Conservation (phyloP, 1,140 invertebrate genomes). For the Drosophila pseudoobscura region DNA sequence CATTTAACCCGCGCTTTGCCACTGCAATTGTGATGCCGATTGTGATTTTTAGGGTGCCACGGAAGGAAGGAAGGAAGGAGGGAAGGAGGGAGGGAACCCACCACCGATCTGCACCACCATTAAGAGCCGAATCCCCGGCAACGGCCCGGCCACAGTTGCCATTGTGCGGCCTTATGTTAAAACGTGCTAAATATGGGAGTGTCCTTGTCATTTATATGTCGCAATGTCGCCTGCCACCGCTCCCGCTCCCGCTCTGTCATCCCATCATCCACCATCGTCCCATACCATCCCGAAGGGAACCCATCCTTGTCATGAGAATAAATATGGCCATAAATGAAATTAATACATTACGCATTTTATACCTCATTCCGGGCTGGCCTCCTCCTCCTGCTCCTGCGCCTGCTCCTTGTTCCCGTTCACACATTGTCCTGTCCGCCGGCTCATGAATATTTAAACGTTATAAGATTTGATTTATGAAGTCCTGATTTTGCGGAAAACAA, state of each 20-base stretch:
- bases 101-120: constrained; percentile 35
- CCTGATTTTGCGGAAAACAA: constrained; percentile 25
- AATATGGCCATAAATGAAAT: constrained; percentile 81
- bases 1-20: constrained; percentile 64
- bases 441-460: constrained; percentile 77
- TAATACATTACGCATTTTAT: constrained; percentile 69
- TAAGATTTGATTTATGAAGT: constrained; percentile 68
- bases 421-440: constrained; percentile 55
- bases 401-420: constrained; percentile 49
- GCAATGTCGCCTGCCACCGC: constrained; percentile 55
- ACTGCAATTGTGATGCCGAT: constrained; percentile 13
- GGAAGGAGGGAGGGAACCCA: constrained; percentile 16
- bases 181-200: constrained; percentile 83
- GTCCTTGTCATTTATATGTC: constrained; percentile 83
- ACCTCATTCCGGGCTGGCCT: constrained; percentile 18
- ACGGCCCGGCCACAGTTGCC: constrained; percentile 64
- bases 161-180: constrained; percentile 60
- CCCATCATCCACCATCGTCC: constrained; percentile 2
- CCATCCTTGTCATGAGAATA: constrained; percentile 58
- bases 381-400: constrained; percentile 11
- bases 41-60: constrained; percentile 66
- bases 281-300: constrained; percentile 16
- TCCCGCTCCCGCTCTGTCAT: constrained; percentile 46
- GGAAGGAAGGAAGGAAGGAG: constrained; percentile 1
- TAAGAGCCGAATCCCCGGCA: constrained; percentile 5